A percentile compares a stretch with the other conserved stretches of the same genome.
phyloP scores from a whole-genome alignment of 2,113 vertebrate species.

The Oreocharis arfaki region DNA sequence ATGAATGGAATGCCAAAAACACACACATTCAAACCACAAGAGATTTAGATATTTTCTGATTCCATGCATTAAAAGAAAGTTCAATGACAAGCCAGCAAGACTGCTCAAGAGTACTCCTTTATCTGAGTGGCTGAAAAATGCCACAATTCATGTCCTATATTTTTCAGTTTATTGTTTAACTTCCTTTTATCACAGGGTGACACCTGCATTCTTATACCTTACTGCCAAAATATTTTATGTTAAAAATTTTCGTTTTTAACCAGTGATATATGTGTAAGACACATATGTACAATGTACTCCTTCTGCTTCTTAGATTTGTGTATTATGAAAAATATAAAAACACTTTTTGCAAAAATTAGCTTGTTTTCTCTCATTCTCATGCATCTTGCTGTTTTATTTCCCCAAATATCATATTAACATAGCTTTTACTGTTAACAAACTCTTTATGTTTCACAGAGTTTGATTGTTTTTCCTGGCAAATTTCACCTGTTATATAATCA shows the following conservation, averaged over 20 bases:
- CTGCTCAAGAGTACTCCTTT: not conserved
- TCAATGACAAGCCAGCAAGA: not conserved
- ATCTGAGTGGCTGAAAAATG: not conserved
- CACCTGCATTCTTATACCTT: not conserved
- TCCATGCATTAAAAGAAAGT: not conserved
- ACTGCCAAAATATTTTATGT: not conserved
- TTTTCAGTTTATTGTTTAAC: not conserved
- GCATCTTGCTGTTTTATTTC: not conserved
- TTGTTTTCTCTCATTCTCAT: not conserved
- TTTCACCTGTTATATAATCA: not conserved
- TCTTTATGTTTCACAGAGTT: not conserved
- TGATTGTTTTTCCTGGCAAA: not conserved
- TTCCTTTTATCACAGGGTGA: not conserved
- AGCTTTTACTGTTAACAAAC: not conserved
- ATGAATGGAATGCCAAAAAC: not conserved
- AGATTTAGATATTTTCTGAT: not conserved
- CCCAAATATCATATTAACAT: not conserved
- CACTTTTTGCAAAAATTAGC: not conserved
- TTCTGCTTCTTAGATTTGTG: not conserved
- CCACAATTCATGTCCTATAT: not conserved
- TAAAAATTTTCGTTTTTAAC: not conserved
- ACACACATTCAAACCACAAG: not conserved
- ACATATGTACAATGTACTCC: not conserved
- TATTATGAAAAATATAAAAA: not conserved
- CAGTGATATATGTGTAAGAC: not conserved